Percentiles rank a stretch among this genome's conserved stretches.
These are phyloP conservation scores for Crypturellus undulatus DNA, from an alignment of 2,113 vertebrate species.

Conservation along the genomic window DNA sequence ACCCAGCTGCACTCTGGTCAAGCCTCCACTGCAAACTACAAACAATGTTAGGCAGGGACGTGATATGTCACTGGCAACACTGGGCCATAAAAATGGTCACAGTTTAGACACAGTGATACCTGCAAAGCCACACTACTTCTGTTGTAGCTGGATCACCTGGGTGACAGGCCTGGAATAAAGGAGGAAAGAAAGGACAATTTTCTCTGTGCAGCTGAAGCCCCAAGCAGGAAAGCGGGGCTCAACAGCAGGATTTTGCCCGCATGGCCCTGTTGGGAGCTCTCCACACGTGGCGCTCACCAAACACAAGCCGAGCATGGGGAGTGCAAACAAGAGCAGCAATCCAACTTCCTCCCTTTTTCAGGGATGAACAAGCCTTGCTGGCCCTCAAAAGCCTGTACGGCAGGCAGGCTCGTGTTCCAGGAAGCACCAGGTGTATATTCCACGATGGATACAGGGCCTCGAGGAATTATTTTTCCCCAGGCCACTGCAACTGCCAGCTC, in stretches of 20 bases:
- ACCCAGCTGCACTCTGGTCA: not conserved
- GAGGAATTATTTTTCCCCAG: not conserved
- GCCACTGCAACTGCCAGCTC: not conserved
- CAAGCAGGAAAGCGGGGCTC: rapidly evolving
- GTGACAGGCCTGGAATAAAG: not conserved
- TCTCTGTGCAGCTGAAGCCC: not conserved
- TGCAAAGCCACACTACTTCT: not conserved
- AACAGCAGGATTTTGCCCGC: not conserved
- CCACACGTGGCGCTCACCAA: not conserved
- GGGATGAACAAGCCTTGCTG: not conserved
- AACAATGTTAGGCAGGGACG: not conserved
- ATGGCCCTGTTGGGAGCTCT: not conserved
- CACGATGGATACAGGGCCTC: not conserved
- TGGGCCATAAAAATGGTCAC: not conserved
- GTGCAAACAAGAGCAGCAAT: not conserved
- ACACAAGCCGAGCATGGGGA: rapidly evolving
- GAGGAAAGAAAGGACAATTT: not conserved
- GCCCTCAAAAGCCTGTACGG: not conserved
- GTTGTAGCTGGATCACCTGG: not conserved
- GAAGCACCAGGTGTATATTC: not conserved
- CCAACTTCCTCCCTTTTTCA: not conserved
- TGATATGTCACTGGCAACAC: rapidly evolving
- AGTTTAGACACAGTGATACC: not conserved
- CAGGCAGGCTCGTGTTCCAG: not conserved
- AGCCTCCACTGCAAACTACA: not conserved